phyloP scores from a whole-genome alignment of 1,140 invertebrate genomes.

The Hermatobates lingyangjiaoensis region DNA sequence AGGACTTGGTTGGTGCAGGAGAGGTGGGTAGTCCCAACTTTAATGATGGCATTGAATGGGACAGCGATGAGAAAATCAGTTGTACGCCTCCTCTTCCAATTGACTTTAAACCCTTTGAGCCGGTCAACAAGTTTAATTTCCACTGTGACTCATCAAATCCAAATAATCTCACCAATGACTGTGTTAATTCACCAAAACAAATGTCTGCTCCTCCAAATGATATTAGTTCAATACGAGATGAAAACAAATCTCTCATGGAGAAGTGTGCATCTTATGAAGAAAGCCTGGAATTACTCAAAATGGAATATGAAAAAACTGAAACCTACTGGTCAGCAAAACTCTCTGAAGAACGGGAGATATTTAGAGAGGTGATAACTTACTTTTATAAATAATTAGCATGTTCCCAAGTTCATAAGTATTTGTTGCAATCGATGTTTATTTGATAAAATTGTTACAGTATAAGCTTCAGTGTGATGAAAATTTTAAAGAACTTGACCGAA shows the following conservation, averaged over 20 bases:
- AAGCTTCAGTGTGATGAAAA: slow-evolving; percentile 58
- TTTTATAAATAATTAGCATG: slow-evolving; percentile 2
- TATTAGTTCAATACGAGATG: too few species aligned
- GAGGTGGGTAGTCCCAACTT: too few species aligned
- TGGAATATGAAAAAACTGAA: slow-evolving; percentile 63
- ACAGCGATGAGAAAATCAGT: not conserved
- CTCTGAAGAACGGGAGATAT: slow-evolving; percentile 52
- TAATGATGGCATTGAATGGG: not conserved
- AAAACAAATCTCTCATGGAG: slow-evolving; percentile 29
- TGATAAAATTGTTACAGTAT: slow-evolving; percentile 25
- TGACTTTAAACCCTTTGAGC: not conserved
- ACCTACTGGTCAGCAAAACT: slow-evolving; percentile 66
- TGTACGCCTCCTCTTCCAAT: not conserved
- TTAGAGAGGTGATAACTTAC: slow-evolving; percentile 30
- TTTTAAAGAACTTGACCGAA: slow-evolving; percentile 45
- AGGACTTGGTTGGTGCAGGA: not conserved
- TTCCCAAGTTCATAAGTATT: not conserved
- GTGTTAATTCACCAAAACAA: too few species aligned
- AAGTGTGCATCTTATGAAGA: slow-evolving; percentile 44
- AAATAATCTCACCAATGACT: too few species aligned
- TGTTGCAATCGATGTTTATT: slow-evolving; percentile 1
- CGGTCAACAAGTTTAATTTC: not conserved
- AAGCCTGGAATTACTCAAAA: slow-evolving; percentile 46
- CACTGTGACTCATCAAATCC: too few species aligned
- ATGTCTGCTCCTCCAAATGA: too few species aligned